Percentiles rank a stretch among this genome's conserved stretches.
Conservation (phyloP, 37 sponge, comb jelly and placozoan species). For the Diacarnus erythraeanus region DNA sequence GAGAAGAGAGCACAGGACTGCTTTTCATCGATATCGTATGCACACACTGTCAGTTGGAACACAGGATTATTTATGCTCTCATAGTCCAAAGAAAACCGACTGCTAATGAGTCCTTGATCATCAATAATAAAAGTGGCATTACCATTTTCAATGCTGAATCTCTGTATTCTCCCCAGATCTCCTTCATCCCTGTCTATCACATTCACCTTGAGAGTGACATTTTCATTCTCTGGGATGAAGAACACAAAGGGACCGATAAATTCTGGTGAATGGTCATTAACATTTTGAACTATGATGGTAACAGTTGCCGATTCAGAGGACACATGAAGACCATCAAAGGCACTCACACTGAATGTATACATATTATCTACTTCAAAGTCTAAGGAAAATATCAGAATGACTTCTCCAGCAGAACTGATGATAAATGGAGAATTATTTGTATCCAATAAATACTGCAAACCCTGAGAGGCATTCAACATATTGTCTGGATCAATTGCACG, state of each 20-base stretch:
- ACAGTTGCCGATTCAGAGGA: constrained; percentile 29
- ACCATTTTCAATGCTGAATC: constrained; percentile 9
- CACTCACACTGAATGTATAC: constrained; percentile 26
- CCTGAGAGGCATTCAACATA: not conserved
- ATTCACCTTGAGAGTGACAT: constrained; percentile 12
- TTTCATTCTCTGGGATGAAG: constrained; percentile 41
- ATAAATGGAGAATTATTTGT: constrained; percentile 16
- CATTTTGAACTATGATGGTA: constrained; percentile 32
- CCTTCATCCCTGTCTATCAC: constrained; percentile 49
- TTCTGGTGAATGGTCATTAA: constrained; percentile 54
- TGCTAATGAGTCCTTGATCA: constrained; percentile 25
- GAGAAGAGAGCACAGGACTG: constrained; percentile 20
- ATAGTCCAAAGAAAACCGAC: constrained; percentile 34
- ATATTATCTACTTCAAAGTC: constrained; percentile 35
- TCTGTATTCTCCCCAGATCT: constrained; percentile 11
- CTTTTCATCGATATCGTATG: constrained; percentile 30
- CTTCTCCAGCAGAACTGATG: constrained; percentile 31
- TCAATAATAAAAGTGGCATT: constrained; percentile 23
- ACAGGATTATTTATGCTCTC: constrained; percentile 17
- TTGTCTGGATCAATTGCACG: constrained; percentile 21
- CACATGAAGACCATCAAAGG: constrained; percentile 50
- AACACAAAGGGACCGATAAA: constrained; percentile 32
- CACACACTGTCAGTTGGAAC: constrained; percentile 39
- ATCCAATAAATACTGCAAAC: constrained; percentile 1
- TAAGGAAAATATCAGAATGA: constrained; percentile 23